These are phyloP conservation scores for Venustaconcha ellipsiformis DNA, from an alignment of 1,140 invertebrate genomes.

Conservation along the genomic window DNA sequence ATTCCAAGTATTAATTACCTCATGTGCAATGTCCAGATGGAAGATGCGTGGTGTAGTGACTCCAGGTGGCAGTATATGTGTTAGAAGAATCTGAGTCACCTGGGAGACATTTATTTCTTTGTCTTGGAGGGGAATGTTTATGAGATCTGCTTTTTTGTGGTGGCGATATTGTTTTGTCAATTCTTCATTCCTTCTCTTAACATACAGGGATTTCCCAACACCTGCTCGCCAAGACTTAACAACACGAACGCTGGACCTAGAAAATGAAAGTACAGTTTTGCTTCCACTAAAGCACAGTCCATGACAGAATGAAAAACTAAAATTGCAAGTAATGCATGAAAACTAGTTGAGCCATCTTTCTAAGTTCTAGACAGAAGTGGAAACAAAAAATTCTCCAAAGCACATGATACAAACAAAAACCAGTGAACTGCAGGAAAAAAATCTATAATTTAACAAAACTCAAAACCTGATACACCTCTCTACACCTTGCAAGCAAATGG, in stretches of 20 bases:
- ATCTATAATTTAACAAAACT: too few species aligned
- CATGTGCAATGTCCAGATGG: slow-evolving; percentile 54
- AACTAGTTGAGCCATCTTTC: too few species aligned
- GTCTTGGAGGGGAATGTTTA: slow-evolving; percentile 52
- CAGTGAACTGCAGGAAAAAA: too few species aligned
- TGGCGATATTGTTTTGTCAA: slow-evolving; percentile 6
- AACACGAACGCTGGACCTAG: slow-evolving; percentile 43
- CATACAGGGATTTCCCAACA: slow-evolving; percentile 51
- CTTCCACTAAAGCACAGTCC: too few species aligned
- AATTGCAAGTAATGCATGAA: too few species aligned
- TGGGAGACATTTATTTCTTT: slow-evolving; percentile 37
- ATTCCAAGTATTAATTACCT: slow-evolving; percentile 28
- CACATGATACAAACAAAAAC: too few species aligned
- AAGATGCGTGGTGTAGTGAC: slow-evolving; percentile 43
- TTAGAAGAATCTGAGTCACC: slow-evolving; percentile 36
- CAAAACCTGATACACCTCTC: too few species aligned
- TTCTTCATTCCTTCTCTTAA: slow-evolving; percentile 30
- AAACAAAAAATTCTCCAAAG: too few species aligned
- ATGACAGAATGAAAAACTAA: too few species aligned
- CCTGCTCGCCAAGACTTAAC: slow-evolving; percentile 48
- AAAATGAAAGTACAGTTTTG: neutral
- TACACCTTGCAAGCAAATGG: too few species aligned
- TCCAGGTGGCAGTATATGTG: slow-evolving; percentile 36
- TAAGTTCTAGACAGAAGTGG: too few species aligned
- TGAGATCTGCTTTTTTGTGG: slow-evolving; percentile 6